Conservation (phyloP, 2,888 invertebrate genomes). For the Lysandra coridon region DNA sequence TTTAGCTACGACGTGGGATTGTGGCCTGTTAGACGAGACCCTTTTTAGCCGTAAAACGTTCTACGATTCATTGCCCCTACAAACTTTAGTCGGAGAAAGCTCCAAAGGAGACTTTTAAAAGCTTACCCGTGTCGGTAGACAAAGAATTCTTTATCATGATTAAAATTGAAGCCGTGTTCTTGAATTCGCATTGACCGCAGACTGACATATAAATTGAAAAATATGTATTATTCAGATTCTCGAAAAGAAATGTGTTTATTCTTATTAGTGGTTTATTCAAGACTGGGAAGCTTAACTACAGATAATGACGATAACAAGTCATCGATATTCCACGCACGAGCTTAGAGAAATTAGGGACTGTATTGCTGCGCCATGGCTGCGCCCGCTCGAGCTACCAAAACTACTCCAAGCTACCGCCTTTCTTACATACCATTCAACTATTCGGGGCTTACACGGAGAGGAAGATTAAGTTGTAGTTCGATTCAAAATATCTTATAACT, state of each 20-base stretch:
- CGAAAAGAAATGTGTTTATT: neutral
- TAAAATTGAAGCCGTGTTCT: slow-evolving; percentile 14
- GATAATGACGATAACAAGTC: no score
- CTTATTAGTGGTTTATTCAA: no score
- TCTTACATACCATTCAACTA: no score
- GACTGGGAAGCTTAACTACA: no score
- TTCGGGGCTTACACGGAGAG: no score
- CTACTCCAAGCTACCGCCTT: no score
- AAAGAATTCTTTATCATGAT: slow-evolving; percentile 19
- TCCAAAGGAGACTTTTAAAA: slow-evolving; percentile 25
- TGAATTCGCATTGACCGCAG: neutral
- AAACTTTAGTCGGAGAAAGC: slow-evolving; percentile 19
- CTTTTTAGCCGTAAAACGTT: slow-evolving; percentile 25
- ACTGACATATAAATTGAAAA: neutral
- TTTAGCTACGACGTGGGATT: slow-evolving; percentile 14
- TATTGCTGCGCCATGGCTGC: no score
- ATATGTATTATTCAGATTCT: neutral
- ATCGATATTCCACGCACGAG: no score
- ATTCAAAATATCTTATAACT: no score
- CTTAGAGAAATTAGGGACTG: no score
- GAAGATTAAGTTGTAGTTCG: no score
- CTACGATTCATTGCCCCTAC: slow-evolving; percentile 29
- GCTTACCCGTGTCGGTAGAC: slow-evolving; percentile 27
- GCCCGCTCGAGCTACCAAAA: no score
- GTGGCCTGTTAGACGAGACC: slow-evolving; percentile 23